Conservation (phyloP, 2,797 vertebrate species). For the Acanthurus tractus region DNA sequence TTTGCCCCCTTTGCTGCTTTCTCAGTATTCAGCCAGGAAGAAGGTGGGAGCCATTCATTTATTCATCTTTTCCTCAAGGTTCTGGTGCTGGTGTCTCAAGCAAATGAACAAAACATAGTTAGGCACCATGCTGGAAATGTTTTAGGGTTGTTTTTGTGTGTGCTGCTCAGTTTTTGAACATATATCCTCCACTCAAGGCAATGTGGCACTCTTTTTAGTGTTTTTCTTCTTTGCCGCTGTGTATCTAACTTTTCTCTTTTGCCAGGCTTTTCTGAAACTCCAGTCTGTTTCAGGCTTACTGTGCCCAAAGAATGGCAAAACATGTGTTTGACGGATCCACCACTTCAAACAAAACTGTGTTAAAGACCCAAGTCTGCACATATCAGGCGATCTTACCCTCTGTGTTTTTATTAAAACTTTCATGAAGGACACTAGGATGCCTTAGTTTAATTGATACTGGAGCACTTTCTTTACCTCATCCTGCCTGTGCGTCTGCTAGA, state of each 20-base stretch:
- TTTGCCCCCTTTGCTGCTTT: constrained; percentile 64
- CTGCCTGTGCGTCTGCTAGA: constrained; percentile 34
- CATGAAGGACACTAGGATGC: constrained; percentile 46
- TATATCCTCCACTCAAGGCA: constrained; percentile 37
- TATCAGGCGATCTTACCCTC: constrained; percentile 34
- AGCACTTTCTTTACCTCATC: constrained; percentile 43
- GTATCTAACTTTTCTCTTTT: constrained; percentile 25
- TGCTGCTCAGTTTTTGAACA: constrained; percentile 28
- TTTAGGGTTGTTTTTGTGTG: constrained; percentile 33
- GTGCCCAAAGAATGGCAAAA: constrained; percentile 39
- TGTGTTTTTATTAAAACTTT: constrained; percentile 23
- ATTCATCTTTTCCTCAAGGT: constrained; percentile 66
- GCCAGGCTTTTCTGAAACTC: constrained; percentile 41
- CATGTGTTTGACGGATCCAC: constrained; percentile 43
- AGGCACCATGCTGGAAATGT: constrained; percentile 32
- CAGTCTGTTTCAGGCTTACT: constrained; percentile 47
- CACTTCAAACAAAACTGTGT: constrained; percentile 22
- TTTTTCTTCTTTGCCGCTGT: background rate
- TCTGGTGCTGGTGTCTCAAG: constrained; percentile 27
- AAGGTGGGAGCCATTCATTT: constrained; percentile 55
- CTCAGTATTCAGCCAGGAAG: constrained; percentile 46
- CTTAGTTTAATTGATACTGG: constrained; percentile 41
- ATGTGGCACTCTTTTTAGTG: constrained; percentile 3
- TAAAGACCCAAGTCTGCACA: constrained; percentile 25
- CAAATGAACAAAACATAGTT: constrained; percentile 47